These are phyloP conservation scores for Cylloceria caligata DNA, from an alignment of 2,888 invertebrate genomes.

Conservation along the genomic window DNA sequence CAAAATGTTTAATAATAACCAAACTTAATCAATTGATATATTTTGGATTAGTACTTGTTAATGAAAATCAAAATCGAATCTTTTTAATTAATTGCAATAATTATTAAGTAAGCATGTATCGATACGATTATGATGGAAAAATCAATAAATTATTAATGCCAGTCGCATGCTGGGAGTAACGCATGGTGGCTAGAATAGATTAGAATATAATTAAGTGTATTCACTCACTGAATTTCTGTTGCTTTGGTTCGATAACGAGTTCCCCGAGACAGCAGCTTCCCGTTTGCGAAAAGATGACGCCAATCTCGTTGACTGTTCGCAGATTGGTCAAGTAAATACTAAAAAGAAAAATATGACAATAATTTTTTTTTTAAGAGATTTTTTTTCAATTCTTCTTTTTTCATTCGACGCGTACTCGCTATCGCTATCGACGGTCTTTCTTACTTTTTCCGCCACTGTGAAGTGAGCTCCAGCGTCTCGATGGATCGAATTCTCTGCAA, in stretches of 20 bases:
- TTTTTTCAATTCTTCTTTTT: conserved; percentile 4
- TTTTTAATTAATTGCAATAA: too few relatives aligned
- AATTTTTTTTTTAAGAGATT: too few relatives aligned
- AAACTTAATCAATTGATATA: too few relatives aligned
- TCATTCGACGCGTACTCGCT: not conserved
- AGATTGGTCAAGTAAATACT: conserved; percentile 77
- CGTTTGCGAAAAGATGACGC: conserved; percentile 73
- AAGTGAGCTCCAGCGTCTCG: conserved; percentile 71
- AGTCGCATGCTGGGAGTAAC: too few relatives aligned
- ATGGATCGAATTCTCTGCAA: conserved; percentile 73
- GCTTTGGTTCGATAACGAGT: conserved; percentile 75
- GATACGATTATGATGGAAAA: too few relatives aligned
- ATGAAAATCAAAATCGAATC: too few relatives aligned
- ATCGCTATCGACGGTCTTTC: not conserved
- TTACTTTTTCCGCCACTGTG: conserved; percentile 80
- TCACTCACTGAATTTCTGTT: conserved; percentile 56
- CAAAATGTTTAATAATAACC: too few relatives aligned
- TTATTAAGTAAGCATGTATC: too few relatives aligned
- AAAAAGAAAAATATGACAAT: conserved; percentile 47
- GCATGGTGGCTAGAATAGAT: too few relatives aligned
- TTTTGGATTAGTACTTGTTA: too few relatives aligned
- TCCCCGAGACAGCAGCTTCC: conserved; percentile 80
- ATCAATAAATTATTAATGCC: too few relatives aligned
- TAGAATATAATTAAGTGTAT: not conserved
- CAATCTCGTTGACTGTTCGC: conserved; percentile 80